Evolutionary conservation across 2,113 vertebrate species (phyloP), one percentile per base, ranked within the genome.

Genomic region (Protomyctophum bolini): DNA sequence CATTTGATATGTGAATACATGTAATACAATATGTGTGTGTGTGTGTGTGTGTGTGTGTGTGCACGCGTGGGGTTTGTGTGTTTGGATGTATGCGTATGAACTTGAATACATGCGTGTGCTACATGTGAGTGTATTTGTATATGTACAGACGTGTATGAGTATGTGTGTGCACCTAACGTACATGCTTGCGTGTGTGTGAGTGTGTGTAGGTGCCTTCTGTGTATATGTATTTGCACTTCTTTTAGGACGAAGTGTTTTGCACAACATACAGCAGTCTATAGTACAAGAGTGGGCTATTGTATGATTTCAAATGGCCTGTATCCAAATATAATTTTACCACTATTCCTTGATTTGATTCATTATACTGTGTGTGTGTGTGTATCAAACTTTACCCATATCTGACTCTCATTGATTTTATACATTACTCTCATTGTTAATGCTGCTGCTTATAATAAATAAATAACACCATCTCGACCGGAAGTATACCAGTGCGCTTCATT

Each of bases 401-500:
- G 49, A 75, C 72, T 76, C 50, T 73, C 51, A 41, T 66, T 62
- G 63, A 66, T 80, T 70, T 60, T 63, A 73, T 14, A 52, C 63
- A 67, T 77, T 69, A 68, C 66, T 65, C 57, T 67, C 15, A 51
- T 21, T 70, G 66, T 77, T 63, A 76, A 51, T 52, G 75, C 63
- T 86, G 83, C 88, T 86, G 83, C 81, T 81, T 83, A 21, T 66
- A 72, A 56, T 89, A 89, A 90, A 90, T 79, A 15, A 9, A 11
- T 15, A 49, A n/a, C 41, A 50, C 33, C 66, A 72, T 77, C 59
- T 75, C 66, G 50, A 62, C 10, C 54, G 10, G 58, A 65, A 56
- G 58, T 55, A 66, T 55, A 66, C 50, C 49, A 11, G 49, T 55
- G 48, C 28, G 10, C 2, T 77, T 88, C 72, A 67, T 84, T 84